Base-by-base conservation (phyloP, 2,797 vertebrate genomes). In the Phrynocephalus forsythii region DNA sequence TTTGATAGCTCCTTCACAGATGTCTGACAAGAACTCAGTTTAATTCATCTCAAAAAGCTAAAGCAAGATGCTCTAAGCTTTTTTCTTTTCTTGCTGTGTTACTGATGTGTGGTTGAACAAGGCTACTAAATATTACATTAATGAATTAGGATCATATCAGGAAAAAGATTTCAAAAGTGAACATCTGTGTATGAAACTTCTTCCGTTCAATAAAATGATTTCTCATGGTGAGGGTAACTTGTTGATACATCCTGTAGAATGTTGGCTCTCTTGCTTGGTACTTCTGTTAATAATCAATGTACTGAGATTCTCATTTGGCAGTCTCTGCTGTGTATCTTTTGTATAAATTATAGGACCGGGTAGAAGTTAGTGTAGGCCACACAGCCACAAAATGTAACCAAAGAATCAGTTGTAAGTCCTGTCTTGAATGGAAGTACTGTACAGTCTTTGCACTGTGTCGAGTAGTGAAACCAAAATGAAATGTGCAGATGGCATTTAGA, bases 71-170 rank as follows among this genome's bases (percentile, higher is more conserved):
- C 28, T 52, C 13, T 26, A 28, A 79, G 33, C 20, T 28, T 50
- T 52, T 52, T 73, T 24, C 26, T 5, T 63, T 63, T 63, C 60
- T 63, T 63, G 13, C 24, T 60, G 15, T 18, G 9, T 38, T 68
- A 3, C 5, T 30, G 33, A 10, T 86, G 2, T 69, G 26, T 79
- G 8, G 20, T 6, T 79, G 2, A 38, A 66, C 38, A 71, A 38
- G 67, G 33, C 30, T 56, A 79, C 26, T 56, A 79, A 38, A 3
- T 68, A 79, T 56, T 24, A 38, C 13, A 30, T 69, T 13, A 79
- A 72, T 91, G 88, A 80, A 79, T 87, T 75, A 85, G 52, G 26
- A 15, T 33, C 22, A 33, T 56, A 52, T 72, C 13, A 52, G 63
- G 66, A 84, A 78, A 78, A 24, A 7, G n/a, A n/a, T 24, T 85